Evolutionary conservation across 2,113 vertebrate genomes (phyloP).

Genomic region (Esox niger): DNA sequence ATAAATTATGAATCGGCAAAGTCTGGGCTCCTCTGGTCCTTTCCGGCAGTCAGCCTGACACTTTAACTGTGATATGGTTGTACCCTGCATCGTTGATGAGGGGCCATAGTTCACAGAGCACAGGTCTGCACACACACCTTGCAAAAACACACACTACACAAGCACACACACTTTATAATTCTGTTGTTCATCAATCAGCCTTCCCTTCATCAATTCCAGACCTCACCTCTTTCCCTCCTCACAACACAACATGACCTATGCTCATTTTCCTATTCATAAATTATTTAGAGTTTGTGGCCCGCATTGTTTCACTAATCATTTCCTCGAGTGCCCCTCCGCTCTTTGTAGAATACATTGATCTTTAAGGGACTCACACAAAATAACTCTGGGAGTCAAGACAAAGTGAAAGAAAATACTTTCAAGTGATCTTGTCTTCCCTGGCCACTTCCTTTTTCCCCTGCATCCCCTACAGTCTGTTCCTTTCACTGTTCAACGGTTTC

Average conservation of each 20-base stretch:
- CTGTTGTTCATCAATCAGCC: too few species aligned
- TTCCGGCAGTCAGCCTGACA: slow-evolving; percentile 21
- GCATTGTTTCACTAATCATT: background rate
- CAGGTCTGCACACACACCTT: slow-evolving; percentile 18
- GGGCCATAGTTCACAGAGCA: slow-evolving; percentile 26
- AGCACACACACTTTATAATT: background rate
- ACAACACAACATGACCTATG: background rate
- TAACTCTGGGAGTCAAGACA: background rate
- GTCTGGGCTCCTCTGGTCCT: slow-evolving; percentile 28
- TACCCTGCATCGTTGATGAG: slow-evolving; percentile 39
- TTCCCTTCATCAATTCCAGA: background rate
- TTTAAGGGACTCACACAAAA: background rate
- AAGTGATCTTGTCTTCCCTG: background rate
- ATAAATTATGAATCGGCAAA: slow-evolving; percentile 66
- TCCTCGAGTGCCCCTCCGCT: background rate
- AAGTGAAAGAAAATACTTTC: background rate
- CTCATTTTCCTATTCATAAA: background rate
- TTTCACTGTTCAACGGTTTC: background rate
- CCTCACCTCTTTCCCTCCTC: background rate
- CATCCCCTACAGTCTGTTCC: background rate
- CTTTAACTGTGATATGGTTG: slow-evolving; percentile 26
- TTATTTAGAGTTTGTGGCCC: background rate
- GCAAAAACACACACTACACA: background rate
- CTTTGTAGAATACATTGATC: too few species aligned
- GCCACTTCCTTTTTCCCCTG: background rate